Evolutionary conservation across 1,140 invertebrate genomes (phyloP), one percentile per base, ranked within the genome.

Genomic region (Drosophila baimaii): DNA sequence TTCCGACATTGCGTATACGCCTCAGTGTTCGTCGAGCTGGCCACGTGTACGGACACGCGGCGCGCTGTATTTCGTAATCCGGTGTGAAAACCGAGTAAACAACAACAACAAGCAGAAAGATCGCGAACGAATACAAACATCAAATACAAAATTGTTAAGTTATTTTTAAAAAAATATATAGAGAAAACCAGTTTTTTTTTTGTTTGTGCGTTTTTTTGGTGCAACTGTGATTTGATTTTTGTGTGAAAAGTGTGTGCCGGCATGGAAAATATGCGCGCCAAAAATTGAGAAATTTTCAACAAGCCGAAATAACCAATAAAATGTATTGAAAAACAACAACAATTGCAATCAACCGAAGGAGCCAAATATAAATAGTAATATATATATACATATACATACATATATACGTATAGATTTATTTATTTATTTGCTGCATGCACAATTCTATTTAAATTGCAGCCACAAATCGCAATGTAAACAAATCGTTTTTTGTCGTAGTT

Each of bases 41-140:
- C 84, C 83, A 89, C 84, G 84, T 80, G 84, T 66, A 86, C 83
- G 75, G 83, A 85, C 83, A 82, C 58, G 76, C 54, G 39, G 51
- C 66, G 31, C 69, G 63, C 52, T 57, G 57, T 49, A 54, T 12
- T 52, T 64, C 10, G 8, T 35, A 21, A 17, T 55, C 29, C 37
- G 17, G 31, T 29, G 33, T 29, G 33, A 27, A 31, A 31, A 21
- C n/a, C n/a, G 17, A 31, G 39, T 15, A 29, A 52, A 65, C 27
- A 41, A 57, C 31, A n/a, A n/a, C n/a, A n/a, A n/a, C n/a, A 47
- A 3, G 8, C 52, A 19, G 23, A 25, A 68, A 52, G 33, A n/a
- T 71, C 68, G 68, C 51, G 65, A 37, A 9, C 29, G 15, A n/a
- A 35, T 13, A 15, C 15, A 57, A 25, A n/a, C 54, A 25, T 8